Evolutionary conservation across 2,113 vertebrate genomes (phyloP).

Genomic region (Ciconia stormi): DNA sequence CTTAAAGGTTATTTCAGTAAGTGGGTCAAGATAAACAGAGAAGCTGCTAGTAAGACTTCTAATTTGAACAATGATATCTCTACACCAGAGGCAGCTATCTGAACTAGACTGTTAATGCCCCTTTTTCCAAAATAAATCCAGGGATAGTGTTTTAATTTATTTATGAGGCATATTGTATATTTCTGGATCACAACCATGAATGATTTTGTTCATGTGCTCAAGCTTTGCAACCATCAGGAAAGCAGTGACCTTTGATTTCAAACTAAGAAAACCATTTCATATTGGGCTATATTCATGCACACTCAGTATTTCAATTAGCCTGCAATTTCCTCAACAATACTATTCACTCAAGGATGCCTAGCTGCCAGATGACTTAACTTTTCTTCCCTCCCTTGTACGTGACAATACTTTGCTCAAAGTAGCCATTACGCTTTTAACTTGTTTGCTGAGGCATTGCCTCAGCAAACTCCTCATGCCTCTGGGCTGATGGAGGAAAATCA

Average conservation of each 20-base stretch:
- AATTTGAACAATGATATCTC: neutral
- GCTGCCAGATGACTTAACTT: neutral
- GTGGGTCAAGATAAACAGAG: conserved; percentile 48
- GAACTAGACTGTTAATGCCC: neutral
- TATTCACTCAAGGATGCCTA: neutral
- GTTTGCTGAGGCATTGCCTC: conserved; percentile 8
- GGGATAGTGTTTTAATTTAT: neutral
- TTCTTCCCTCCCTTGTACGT: neutral
- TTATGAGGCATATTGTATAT: neutral
- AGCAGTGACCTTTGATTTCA: neutral
- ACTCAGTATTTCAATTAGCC: neutral
- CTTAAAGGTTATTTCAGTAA: conserved; percentile 56
- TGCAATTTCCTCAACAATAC: neutral
- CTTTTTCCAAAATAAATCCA: neutral
- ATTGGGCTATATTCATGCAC: neutral
- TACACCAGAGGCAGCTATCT: neutral
- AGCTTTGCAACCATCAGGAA: neutral
- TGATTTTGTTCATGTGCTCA: neutral
- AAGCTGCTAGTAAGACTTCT: neutral
- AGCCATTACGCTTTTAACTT: neutral
- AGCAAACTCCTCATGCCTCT: neutral
- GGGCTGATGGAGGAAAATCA: conserved; percentile 16
- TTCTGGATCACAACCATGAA: neutral
- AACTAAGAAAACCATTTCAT: neutral
- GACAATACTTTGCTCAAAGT: neutral